phyloP scores from a whole-genome alignment of 2,888 invertebrate species.

The Selenia dentaria region DNA sequence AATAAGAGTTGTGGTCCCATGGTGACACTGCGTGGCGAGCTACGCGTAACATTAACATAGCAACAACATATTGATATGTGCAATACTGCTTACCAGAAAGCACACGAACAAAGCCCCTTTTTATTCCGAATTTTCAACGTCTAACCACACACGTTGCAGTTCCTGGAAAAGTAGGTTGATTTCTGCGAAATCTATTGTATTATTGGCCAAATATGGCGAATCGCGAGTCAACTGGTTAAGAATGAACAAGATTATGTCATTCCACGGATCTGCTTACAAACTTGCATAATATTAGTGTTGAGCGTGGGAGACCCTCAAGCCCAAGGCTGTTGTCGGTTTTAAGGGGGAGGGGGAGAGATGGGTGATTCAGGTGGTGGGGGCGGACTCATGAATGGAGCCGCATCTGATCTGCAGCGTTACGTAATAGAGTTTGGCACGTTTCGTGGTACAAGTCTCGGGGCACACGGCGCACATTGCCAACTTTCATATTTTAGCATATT shows the following conservation, averaged over 20 bases:
- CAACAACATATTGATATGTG: too few species aligned
- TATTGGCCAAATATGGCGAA: too few species aligned
- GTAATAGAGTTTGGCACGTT: conserved; percentile 60
- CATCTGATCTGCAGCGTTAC: conserved; percentile 70
- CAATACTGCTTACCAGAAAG: too few species aligned
- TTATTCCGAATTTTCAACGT: too few species aligned
- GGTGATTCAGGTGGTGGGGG: conserved; percentile 6
- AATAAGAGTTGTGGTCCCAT: too few species aligned
- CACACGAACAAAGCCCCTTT: too few species aligned
- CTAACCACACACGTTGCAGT: too few species aligned
- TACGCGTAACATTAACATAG: too few species aligned
- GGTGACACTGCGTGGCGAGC: too few species aligned
- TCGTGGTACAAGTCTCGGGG: conserved; percentile 36
- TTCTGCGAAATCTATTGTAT: too few species aligned
- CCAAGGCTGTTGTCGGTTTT: conserved; percentile 13
- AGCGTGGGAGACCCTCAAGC: conserved; percentile 4
- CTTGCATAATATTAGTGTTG: conserved; percentile 8
- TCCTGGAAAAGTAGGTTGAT: too few species aligned
- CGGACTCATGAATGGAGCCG: conserved; percentile 61
- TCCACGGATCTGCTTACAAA: conserved; percentile 30
- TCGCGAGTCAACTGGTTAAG: too few species aligned
- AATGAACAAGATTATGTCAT: conserved; percentile 26
- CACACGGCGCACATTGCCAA: conserved; percentile 28
- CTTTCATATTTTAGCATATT: conserved; percentile 25
- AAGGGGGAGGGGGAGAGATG: conserved; percentile 3